Conservation (phyloP, 1,140 invertebrate species). For the Cylas formicarius region DNA sequence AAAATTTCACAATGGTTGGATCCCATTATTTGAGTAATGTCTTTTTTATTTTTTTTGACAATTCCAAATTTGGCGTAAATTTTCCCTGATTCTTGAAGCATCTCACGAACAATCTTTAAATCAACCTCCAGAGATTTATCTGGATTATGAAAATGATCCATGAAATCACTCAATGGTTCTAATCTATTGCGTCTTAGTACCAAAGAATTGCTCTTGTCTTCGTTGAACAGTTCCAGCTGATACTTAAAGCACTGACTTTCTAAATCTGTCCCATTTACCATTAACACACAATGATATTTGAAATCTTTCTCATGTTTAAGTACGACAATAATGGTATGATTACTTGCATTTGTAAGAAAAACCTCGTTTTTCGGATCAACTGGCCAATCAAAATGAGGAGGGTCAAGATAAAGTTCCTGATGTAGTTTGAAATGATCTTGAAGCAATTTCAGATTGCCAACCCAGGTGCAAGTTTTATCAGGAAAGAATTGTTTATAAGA, state of each 20-base stretch:
- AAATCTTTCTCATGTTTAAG: slow-evolving; percentile 11
- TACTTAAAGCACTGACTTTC: slow-evolving; percentile 23
- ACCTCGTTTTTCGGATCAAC: slow-evolving; percentile 7
- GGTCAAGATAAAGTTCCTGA: slow-evolving; percentile 12
- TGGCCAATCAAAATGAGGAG: slow-evolving; percentile 13
- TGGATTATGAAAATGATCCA: slow-evolving; percentile 1
- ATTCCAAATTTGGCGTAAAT: slow-evolving; percentile 18
- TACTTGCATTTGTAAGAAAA: slow-evolving; percentile 21
- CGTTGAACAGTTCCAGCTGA: slow-evolving; percentile 19
- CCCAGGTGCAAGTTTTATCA: slow-evolving; percentile 15
- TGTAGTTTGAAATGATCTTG: slow-evolving; percentile 13
- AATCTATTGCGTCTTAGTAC: slow-evolving; percentile 15
- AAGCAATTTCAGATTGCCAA: slow-evolving; percentile 9
- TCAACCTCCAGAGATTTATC: slow-evolving; percentile 16
- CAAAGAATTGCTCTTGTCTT: slow-evolving; percentile 17
- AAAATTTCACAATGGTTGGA: slow-evolving; percentile 1
- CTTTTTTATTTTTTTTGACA: slow-evolving; percentile 21
- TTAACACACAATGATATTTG: slow-evolving; percentile 13
- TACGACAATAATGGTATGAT: slow-evolving; percentile 8
- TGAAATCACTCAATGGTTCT: slow-evolving; percentile 3
- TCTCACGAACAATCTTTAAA: slow-evolving; percentile 8
- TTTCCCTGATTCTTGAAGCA: slow-evolving; percentile 10
- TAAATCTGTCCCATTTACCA: slow-evolving; percentile 18
- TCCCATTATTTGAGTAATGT: slow-evolving; percentile 15
- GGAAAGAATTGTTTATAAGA: slow-evolving; percentile 8